These are phyloP conservation scores for Pseudococcus longispinus DNA, from an alignment of 2,888 invertebrate species.

Conservation along the genomic window DNA sequence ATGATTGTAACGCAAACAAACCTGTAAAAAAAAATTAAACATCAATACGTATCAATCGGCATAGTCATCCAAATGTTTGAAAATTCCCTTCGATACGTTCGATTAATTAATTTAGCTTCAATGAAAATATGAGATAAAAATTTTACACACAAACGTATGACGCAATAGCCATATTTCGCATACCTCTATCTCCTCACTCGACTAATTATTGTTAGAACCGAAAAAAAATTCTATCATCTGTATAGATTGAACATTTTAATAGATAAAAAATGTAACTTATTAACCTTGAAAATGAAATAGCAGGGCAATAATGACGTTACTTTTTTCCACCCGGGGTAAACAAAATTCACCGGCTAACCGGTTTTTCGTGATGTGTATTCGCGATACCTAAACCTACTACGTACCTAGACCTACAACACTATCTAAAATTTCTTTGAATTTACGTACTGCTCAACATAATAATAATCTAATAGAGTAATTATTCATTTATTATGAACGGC, in stretches of 20 bases:
- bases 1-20: no score
- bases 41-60: no score
- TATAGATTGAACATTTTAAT: background rate
- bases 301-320: slow-evolving; percentile 12
- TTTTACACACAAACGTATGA: background rate
- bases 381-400: background rate
- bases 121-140: background rate
- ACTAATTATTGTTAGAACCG: background rate
- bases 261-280: background rate
- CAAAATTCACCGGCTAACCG: background rate
- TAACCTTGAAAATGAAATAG: slow-evolving; percentile 5
- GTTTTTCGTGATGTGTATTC: background rate
- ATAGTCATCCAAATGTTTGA: no score
- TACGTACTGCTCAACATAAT: background rate
- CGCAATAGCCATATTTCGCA: background rate
- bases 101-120: no score
- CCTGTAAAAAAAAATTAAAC: no score
- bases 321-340: background rate
- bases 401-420: background rate
- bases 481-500: background rate
- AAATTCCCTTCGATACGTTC: no score
- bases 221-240: background rate
- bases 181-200: background rate
- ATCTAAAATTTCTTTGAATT: background rate
- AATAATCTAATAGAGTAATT: background rate